A percentile compares a stretch with the other conserved stretches of the same genome.
phyloP scores from a whole-genome alignment of 2,888 invertebrate genomes.

The Gymnocheta viridis region DNA sequence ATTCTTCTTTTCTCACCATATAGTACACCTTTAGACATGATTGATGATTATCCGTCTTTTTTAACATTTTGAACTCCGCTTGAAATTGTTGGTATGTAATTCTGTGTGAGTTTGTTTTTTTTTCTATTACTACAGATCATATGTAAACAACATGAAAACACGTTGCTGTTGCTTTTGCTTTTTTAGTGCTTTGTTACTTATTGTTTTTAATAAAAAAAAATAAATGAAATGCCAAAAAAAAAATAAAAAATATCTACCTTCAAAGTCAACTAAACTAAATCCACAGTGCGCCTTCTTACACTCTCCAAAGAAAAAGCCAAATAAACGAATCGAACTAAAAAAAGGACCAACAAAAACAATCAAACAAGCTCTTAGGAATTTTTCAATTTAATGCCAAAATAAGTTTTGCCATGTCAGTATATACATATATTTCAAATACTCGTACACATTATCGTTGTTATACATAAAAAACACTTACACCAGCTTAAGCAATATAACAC shows the following conservation, averaged over 20 bases:
- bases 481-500: neutral
- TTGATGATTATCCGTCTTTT: conserved; percentile 57
- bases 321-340: conserved; percentile 17
- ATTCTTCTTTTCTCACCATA: conserved; percentile 27
- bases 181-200: conserved; percentile 9
- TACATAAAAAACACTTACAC: conserved; percentile 10
- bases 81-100: neutral
- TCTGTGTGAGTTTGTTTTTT: neutral
- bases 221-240: neutral
- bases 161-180: conserved; percentile 50
- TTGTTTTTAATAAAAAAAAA: conserved; percentile 6
- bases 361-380: conserved; percentile 75
- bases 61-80: conserved; percentile 9
- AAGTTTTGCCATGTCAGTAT: conserved; percentile 78
- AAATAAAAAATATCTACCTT: neutral
- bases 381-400: conserved; percentile 81
- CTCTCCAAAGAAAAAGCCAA: conserved; percentile 6
- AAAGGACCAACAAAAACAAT: conserved; percentile 47
- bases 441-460: conserved; percentile 3
- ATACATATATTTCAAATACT: conserved; percentile 71
- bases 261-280: conserved; percentile 47
- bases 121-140: conserved; percentile 37
- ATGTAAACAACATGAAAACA: conserved; percentile 62
- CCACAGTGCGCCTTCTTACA: conserved; percentile 30
- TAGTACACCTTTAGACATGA: conserved; percentile 50